A percentile compares a stretch with the other conserved stretches of the same genome.
These are phyloP conservation scores for Accipiter cooperii DNA, from an alignment of 2,113 vertebrate genomes.

Conservation along the genomic window DNA sequence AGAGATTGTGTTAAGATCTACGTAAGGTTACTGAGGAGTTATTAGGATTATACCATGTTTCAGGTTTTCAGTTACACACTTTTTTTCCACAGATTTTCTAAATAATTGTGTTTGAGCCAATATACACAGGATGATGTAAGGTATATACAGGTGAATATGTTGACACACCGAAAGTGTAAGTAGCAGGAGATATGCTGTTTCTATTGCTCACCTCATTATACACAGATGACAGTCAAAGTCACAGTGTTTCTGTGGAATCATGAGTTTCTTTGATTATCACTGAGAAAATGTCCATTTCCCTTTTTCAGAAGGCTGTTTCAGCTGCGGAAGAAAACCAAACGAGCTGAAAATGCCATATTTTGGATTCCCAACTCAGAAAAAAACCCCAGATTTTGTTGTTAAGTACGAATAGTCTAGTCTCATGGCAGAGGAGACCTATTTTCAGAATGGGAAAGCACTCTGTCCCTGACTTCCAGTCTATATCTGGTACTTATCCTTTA, in stretches of 20 bases:
- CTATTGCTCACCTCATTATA: not conserved
- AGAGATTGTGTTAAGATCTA: constrained; percentile 10
- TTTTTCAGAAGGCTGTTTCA: not conserved
- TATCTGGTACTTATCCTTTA: not conserved
- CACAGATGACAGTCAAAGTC: not conserved
- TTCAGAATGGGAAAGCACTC: not conserved
- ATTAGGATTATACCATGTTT: not conserved
- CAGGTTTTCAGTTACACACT: not conserved
- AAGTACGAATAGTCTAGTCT: not conserved
- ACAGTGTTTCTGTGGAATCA: not conserved
- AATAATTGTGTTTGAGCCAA: not conserved
- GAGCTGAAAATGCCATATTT: not conserved
- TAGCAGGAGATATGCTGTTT: not conserved
- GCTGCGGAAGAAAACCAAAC: not conserved
- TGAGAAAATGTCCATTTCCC: not conserved
- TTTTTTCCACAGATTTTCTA: constrained; percentile 12
- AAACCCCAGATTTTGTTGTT: not conserved
- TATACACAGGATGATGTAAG: not conserved
- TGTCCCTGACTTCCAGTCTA: not conserved
- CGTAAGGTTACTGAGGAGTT: not conserved
- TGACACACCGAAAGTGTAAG: not conserved
- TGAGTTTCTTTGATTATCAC: not conserved
- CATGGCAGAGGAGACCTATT: not conserved
- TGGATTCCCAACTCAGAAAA: not conserved
- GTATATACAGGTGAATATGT: not conserved